Evolutionary conservation across 2,888 invertebrate genomes (phyloP), one percentile per base, ranked within the genome.

Genomic region (Pseudoips prasinana): DNA sequence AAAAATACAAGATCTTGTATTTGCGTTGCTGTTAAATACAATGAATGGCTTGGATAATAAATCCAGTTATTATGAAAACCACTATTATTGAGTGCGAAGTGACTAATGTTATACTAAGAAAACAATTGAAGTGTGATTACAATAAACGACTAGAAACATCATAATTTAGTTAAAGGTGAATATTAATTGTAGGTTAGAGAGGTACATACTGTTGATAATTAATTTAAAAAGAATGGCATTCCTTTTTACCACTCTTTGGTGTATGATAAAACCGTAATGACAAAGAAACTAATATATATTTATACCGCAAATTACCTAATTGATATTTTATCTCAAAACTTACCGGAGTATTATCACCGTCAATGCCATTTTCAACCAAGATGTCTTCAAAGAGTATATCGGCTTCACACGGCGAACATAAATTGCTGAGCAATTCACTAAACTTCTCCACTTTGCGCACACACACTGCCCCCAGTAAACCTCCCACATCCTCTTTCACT

Each of bases 361-460:
- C 68, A 39, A 85, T 80, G 35, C 84, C 87, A 54, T 82, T 86
- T 46, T 83, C 86, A 33, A 77, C 79, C 49, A 88, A 67, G 53
- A 88, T 74, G 47, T 88, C 88, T 61, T 88, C 87, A 47, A 88
- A 88, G 49, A 88, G 58, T 36, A 82, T 56, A 59, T 88, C 88
- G 8, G 88, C 85, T 64, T 88, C 88, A 46, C 80, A 74, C 2
- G 88, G 87, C 2, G 87, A 85, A 73, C 88, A 87, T 56, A 88
- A 70, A 66, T 86, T 88, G 73, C 84, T 87, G 43, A 88, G 82
- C 71, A 88, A 71, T 68, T 88, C 88, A 87, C 88, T 88, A 58
- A 88, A 88, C 54, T 76, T 78, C 73, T 86, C 86, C 65, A 88
- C 88, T 86, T 82, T 86, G 39, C 82, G 76, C 52, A 88, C 86